Evolutionary conservation across 2,888 invertebrate species (phyloP), one percentile per base, ranked within the genome.

Genomic region (Ichneumoninae sp.): DNA sequence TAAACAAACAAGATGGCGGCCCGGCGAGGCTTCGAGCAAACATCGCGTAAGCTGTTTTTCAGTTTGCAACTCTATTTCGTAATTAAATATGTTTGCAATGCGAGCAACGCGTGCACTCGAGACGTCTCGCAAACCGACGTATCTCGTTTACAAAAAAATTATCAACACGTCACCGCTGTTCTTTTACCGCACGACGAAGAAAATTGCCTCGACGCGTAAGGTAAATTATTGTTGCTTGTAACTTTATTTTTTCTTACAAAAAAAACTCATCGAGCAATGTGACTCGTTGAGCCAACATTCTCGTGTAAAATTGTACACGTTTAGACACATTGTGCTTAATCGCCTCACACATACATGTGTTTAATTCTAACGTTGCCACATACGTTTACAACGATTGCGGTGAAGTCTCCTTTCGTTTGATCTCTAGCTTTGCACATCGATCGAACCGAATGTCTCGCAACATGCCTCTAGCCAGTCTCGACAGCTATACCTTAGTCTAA

Each of bases 1-100:
- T 69, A 69, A 74, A 81, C 70, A 81, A 78, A 78, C 36, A 84
- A 78, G 54, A 81, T 78, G 78, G 77, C 81, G 74, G 57, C 1
- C 57, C 4, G 22, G 26, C 13, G 19, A 40, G 50, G 16, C 1
- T 33, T 44, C 30, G 47, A 13, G 44, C 1, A 40, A 62, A 40
- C n/a, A 66, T 40, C n/a, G 66, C 22, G 6, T n/a, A 40, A 44
- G 22, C 19, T 66, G 8, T 66, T 36, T 40, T 19, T 36, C n/a
- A 0, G 40, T 40, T 66, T 75, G 36, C 60, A 22, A 36, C 57
- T 78, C 65, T 72, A 52, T 74, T 44, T 78, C 57, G 62, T 65
- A 82, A 80, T 57, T 76, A 85, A 80, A 82, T 66, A 57, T 19
- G 65, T 82, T 72, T 82, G 82, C 82, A 79, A 65, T 68, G 47